Percentiles rank a stretch among this genome's conserved stretches.
Conservation (phyloP, 2,113 vertebrate species). For the Etia nguti region DNA sequence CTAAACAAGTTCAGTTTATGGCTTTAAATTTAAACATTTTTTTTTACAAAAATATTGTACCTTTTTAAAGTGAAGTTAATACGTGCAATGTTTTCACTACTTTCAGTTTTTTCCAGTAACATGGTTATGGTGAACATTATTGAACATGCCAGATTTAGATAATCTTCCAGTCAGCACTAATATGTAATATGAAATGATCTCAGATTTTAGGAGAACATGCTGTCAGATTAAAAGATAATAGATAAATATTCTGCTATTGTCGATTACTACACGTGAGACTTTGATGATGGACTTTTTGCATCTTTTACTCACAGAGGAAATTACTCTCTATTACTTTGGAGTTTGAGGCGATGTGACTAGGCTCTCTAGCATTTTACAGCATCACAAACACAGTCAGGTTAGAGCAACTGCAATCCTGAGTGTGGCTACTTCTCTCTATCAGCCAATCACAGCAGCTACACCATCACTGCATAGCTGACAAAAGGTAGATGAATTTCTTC, state of each 20-base stretch:
- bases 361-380: not conserved
- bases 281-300: not conserved
- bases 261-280: not conserved
- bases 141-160: not conserved
- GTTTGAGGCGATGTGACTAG: not conserved
- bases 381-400: not conserved
- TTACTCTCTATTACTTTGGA: not conserved
- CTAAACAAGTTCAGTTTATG: not conserved
- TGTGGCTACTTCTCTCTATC: not conserved
- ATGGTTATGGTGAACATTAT: not conserved
- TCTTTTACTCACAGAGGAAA: not conserved
- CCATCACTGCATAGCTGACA: not conserved
- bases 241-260: not conserved
- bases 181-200: not conserved
- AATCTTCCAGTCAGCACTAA: rapidly evolving
- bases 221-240: not conserved
- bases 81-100: not conserved
- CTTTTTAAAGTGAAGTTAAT: not conserved
- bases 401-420: not conserved
- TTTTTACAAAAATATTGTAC: not conserved
- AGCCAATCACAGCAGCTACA: not conserved
- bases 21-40: not conserved
- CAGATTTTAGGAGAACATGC: not conserved
- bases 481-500: not conserved
- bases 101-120: not conserved